Evolutionary conservation across 2,888 invertebrate species (phyloP).

Genomic region (Caradrina clavipalpis): DNA sequence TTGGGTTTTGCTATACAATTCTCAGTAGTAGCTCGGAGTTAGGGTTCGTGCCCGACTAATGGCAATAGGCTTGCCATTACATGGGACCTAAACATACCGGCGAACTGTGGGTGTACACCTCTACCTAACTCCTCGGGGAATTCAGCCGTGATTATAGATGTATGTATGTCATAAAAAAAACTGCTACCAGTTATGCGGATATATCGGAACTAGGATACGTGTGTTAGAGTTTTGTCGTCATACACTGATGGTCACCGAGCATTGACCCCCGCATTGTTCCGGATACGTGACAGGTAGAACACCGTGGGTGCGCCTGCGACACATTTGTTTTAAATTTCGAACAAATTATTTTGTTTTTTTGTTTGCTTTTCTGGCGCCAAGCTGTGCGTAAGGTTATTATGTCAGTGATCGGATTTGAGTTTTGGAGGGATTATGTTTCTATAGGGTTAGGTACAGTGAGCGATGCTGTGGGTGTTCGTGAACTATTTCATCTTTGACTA

Average conservation of each 20-base stretch:
- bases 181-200: slow-evolving; percentile 41
- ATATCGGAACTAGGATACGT: slow-evolving; percentile 61
- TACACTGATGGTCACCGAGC: slow-evolving; percentile 74
- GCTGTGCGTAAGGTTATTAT: slow-evolving; percentile 14
- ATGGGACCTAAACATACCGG: no score
- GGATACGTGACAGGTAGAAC: slow-evolving; percentile 82
- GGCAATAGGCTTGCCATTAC: no score
- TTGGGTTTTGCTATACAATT: no score
- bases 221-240: slow-evolving; percentile 80
- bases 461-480: not conserved
- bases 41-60: no score
- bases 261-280: slow-evolving; percentile 83
- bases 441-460: not conserved
- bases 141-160: no score
- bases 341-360: slow-evolving; percentile 34
- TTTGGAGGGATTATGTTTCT: not conserved
- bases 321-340: slow-evolving; percentile 51
- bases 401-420: slow-evolving; percentile 6
- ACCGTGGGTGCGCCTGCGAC: slow-evolving; percentile 59
- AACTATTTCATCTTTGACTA: not conserved
- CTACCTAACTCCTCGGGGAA: no score
- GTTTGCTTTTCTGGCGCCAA: slow-evolving; percentile 40
- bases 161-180: no score
- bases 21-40: no score
- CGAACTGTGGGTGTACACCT: no score